phyloP scores from a whole-genome alignment of 2,888 invertebrate species.

The Zaprionus bogoriensis region DNA sequence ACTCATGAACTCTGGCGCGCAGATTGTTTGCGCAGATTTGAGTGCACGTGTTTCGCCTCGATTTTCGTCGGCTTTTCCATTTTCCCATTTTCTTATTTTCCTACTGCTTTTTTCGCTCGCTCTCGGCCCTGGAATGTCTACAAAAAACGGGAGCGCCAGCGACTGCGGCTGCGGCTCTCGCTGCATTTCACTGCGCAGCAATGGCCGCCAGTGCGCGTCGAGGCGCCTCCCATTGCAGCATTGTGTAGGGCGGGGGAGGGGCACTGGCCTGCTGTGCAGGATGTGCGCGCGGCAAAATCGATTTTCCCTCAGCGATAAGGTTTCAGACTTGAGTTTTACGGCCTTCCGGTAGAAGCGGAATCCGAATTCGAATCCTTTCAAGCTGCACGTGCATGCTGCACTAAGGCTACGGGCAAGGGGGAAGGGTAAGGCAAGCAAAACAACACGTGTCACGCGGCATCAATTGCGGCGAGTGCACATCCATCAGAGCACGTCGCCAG shows the following conservation, averaged over 20 bases:
- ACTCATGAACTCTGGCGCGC: slow-evolving; percentile 51
- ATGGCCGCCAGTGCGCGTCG: slow-evolving; percentile 53
- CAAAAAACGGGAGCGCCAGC: not conserved
- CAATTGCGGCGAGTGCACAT: slow-evolving; percentile 55
- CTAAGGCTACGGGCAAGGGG: slow-evolving; percentile 37
- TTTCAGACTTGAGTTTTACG: slow-evolving; percentile 55
- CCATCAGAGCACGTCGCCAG: slow-evolving; percentile 62
- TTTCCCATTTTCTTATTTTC: no score
- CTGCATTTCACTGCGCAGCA: slow-evolving; percentile 64
- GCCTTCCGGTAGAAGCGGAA: slow-evolving; percentile 51
- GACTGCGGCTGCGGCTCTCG: no score
- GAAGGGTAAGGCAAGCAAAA: slow-evolving; percentile 22
- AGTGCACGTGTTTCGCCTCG: slow-evolving; percentile 45
- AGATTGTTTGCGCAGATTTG: slow-evolving; percentile 34
- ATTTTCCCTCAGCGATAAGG: slow-evolving; percentile 73
- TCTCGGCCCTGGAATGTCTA: slow-evolving; percentile 24
- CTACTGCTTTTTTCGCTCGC: not conserved
- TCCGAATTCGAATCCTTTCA: slow-evolving; percentile 58
- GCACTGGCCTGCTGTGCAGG: slow-evolving; percentile 17
- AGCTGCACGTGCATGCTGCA: slow-evolving; percentile 62
- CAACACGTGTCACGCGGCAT: slow-evolving; percentile 70
- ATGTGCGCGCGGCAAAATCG: slow-evolving; percentile 52
- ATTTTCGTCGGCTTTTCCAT: not conserved
- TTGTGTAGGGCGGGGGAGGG: not conserved
- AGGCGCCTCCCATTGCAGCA: slow-evolving; percentile 56